These are phyloP conservation scores for Trematocara variabile DNA, from an alignment of 2,113 vertebrate species.

Conservation along the genomic window DNA sequence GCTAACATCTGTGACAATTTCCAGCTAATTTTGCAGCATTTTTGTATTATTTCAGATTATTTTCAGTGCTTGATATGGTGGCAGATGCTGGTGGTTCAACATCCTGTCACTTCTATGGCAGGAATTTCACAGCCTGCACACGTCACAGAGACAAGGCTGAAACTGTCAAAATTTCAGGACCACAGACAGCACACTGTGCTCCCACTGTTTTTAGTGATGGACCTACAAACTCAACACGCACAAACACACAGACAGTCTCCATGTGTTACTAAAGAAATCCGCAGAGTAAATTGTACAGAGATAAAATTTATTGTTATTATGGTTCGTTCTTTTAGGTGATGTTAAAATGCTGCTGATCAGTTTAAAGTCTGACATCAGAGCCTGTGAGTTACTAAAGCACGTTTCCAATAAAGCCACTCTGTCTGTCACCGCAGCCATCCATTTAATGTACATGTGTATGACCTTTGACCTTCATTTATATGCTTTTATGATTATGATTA, in stretches of 20 bases:
- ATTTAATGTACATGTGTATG: neutral
- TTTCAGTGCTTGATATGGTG: neutral
- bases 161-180: neutral
- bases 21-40: neutral
- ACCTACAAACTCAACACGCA: neutral
- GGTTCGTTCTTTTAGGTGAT: neutral
- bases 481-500: neutral
- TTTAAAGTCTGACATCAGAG: neutral
- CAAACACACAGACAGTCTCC: neutral
- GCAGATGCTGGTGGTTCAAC: neutral
- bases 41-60: neutral
- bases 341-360: neutral
- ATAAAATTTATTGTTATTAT: neutral
- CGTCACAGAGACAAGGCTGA: neutral
- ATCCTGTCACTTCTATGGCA: neutral
- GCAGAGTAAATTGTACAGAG: neutral
- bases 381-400: neutral
- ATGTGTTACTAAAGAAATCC: neutral
- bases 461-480: neutral
- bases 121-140: neutral
- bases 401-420: neutral
- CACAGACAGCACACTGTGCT: neutral
- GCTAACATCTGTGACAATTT: neutral
- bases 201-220: neutral
- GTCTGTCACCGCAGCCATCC: neutral